phyloP scores from a whole-genome alignment of 2,113 vertebrate genomes.

The Arvicanthis niloticus region DNA sequence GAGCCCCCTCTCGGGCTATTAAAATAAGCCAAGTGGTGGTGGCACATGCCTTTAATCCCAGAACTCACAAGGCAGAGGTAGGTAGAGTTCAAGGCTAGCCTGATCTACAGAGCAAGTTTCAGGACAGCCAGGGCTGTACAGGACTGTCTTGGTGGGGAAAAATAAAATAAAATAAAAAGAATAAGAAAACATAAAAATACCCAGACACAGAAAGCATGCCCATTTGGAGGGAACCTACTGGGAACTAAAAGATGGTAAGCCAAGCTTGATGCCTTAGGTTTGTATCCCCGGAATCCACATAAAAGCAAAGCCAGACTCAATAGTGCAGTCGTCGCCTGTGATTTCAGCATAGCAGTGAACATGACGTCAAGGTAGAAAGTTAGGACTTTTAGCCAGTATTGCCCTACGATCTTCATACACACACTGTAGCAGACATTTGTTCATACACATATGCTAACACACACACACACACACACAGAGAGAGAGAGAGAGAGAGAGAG shows the following conservation, averaged over 20 bases:
- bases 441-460: neutral
- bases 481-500: too few species aligned
- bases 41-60: neutral
- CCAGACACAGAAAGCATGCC: neutral
- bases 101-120: neutral
- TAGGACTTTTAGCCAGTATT: neutral
- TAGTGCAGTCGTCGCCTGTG: neutral
- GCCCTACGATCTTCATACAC: neutral
- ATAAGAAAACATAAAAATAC: neutral
- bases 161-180: neutral
- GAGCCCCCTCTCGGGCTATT: neutral
- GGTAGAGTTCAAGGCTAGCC: neutral
- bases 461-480: neutral
- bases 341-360: neutral
- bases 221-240: neutral
- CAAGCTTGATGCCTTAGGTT: neutral
- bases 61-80: neutral
- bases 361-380: neutral
- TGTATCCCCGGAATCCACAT: neutral
- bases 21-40: neutral
- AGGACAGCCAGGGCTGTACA: neutral
- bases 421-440: neutral
- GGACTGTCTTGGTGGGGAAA: neutral
- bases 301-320: neutral
- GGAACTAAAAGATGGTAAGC: neutral